Base-by-base conservation (phyloP, 2,888 invertebrate genomes). In the Drosophila tripunctata region DNA sequence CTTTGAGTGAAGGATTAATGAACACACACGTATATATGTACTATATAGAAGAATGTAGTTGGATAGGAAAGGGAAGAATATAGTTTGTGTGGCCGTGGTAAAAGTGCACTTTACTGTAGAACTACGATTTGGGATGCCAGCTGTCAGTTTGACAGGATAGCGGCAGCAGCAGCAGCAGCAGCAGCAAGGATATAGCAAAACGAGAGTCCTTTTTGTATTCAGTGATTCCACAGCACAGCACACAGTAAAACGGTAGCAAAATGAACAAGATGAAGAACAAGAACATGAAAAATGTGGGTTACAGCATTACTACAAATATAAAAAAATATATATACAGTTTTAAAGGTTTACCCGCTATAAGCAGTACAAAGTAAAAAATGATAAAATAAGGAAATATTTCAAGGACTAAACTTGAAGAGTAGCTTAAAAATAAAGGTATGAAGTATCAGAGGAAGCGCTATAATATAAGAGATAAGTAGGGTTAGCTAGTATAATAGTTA, bases 71-170 rank as follows among this genome's bases (percentile, higher is more conserved):
- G n/a, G 10, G 41, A 33, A 17, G 50, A 43, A 27, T 27, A 15
- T 30, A 51, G 30, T 50, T 81, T 84, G 78, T 88, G 78, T 67
- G 87, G 83, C 72, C 70, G 57, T 71, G 61, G 67, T 4, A 27
- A 75, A 81, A 88, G 88, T 84, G 87, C 87, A 84, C 76, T 88
- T 88, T 75, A 66, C 74, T 75, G 81, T 83, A 64, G 10, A 31
- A 40, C 73, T 44, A 51, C 70, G 66, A 67, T 87, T 78, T 65
- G 62, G 66, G 48, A 47, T 73, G 75, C 78, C 82, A 87, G 71
- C 78, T 80, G 79, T 70, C 75, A 78, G 63, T 67, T 58, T 61
- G 64, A 60, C 63, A 52, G 47, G 44, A 47, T 45, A 52, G 47
- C 40, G n/a, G n/a, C n/a, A n/a, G n/a, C n/a, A n/a, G n/a, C n/a